A percentile compares a stretch with the other conserved stretches of the same genome.
phyloP scores from a whole-genome alignment of 2,888 invertebrate genomes.

The Brachypterus glaber region DNA sequence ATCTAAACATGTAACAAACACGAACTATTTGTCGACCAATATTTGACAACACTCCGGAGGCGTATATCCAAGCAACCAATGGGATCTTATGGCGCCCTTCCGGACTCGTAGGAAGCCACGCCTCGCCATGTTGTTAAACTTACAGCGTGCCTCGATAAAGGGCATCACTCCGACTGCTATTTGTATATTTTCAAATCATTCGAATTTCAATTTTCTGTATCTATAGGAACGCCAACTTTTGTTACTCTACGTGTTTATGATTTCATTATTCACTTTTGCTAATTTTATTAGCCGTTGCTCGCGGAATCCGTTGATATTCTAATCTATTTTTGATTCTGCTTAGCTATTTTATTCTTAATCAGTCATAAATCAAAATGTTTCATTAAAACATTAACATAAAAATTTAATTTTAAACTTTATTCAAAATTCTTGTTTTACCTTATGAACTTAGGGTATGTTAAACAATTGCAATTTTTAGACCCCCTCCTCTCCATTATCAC shows the following conservation, averaged over 20 bases:
- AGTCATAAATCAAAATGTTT: too few relatives aligned
- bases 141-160: slow-evolving; percentile 28
- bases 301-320: too few relatives aligned
- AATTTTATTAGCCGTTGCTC: slow-evolving; percentile 3
- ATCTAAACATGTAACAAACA: slow-evolving; percentile 44
- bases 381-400: too few relatives aligned
- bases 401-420: too few relatives aligned
- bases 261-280: slow-evolving; percentile 6
- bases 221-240: background rate
- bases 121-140: slow-evolving; percentile 42
- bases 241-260: background rate
- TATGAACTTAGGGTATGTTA: too few relatives aligned
- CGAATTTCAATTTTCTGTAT: slow-evolving; percentile 28
- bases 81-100: slow-evolving; percentile 30
- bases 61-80: slow-evolving; percentile 36
- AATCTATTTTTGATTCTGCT: too few relatives aligned
- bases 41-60: slow-evolving; percentile 42
- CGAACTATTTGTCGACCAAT: slow-evolving; percentile 44
- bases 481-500: too few relatives aligned
- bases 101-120: slow-evolving; percentile 34
- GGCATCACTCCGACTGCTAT: slow-evolving; percentile 30
- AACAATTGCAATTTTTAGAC: too few relatives aligned
- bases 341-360: too few relatives aligned
- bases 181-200: slow-evolving; percentile 23
- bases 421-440: too few relatives aligned